phyloP scores from a whole-genome alignment of 2,888 invertebrate species.

The Chirona hameri region DNA sequence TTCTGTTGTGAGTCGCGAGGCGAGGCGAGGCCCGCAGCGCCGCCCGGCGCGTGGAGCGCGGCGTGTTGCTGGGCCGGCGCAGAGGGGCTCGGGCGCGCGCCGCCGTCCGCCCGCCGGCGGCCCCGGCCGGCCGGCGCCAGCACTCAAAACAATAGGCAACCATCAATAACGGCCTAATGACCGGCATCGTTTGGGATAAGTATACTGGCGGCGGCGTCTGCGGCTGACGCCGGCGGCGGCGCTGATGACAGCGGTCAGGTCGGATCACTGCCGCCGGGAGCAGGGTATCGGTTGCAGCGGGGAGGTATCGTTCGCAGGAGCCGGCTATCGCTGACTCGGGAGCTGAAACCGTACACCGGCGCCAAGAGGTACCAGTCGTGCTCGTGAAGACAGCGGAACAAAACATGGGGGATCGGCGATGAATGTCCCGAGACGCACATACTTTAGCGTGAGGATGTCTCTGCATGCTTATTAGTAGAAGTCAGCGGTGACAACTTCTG shows the following conservation, averaged over 20 bases:
- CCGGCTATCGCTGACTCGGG: too few species aligned
- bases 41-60: not conserved
- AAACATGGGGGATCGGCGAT: too few species aligned
- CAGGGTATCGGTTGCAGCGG: too few species aligned
- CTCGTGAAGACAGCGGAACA: too few species aligned
- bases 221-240: not conserved
- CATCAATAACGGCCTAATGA: conserved; percentile 26
- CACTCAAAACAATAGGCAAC: not conserved
- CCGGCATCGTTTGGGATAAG: not conserved
- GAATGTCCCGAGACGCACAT: too few species aligned
- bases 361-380: too few species aligned
- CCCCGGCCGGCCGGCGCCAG: conserved; percentile 14
- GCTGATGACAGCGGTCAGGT: not conserved
- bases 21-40: not conserved
- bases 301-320: not conserved
- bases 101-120: conserved; percentile 1
- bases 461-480: too few species aligned
- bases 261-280: not conserved
- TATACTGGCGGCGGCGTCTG: not conserved
- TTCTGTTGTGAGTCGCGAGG: not conserved
- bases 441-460: too few species aligned
- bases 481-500: too few species aligned
- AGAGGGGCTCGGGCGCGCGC: not conserved
- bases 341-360: too few species aligned
- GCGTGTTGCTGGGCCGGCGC: not conserved